These are phyloP conservation scores for Calameuta idolon DNA, from an alignment of 2,888 invertebrate species.

Conservation along the genomic window DNA sequence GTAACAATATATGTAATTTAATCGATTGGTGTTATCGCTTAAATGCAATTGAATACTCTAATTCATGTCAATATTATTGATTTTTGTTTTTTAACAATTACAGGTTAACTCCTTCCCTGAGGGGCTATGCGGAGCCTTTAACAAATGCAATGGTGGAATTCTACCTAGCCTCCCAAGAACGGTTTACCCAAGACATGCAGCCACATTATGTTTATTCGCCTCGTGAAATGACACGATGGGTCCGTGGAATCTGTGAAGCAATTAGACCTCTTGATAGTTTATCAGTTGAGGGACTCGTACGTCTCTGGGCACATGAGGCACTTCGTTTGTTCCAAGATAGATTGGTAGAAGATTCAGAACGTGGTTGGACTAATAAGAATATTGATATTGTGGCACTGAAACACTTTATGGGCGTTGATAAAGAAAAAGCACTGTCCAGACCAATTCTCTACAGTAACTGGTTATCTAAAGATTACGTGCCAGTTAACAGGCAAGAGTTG, in stretches of 20 bases:
- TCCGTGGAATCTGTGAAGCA: constrained; percentile 98
- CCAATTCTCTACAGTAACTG: constrained; percentile 99
- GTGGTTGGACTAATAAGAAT: constrained; percentile 98
- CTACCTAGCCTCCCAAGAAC: constrained; percentile 95
- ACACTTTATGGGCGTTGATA: constrained; percentile 93
- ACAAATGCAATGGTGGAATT: constrained; percentile 99
- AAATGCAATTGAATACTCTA: neutral
- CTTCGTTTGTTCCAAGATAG: constrained; percentile 96
- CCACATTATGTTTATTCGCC: constrained; percentile 99
- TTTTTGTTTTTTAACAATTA: neutral
- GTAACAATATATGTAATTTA: neutral
- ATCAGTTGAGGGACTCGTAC: constrained; percentile 92
- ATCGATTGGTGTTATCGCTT: neutral
- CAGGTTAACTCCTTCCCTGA: constrained; percentile 88
- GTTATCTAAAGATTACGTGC: constrained; percentile 98
- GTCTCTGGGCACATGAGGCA: constrained; percentile 99
- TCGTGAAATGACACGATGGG: constrained; percentile 99
- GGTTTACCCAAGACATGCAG: constrained; percentile 99
- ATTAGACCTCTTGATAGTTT: constrained; percentile 94
- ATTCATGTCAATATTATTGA: neutral
- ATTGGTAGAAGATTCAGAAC: constrained; percentile 93
- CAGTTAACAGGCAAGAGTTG: constrained; percentile 94
- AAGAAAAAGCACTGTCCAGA: constrained; percentile 86
- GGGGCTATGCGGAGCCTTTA: constrained; percentile 94
- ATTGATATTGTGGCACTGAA: constrained; percentile 92